phyloP scores from a whole-genome alignment of 2,113 vertebrate species.

The Ciconia maguari region DNA sequence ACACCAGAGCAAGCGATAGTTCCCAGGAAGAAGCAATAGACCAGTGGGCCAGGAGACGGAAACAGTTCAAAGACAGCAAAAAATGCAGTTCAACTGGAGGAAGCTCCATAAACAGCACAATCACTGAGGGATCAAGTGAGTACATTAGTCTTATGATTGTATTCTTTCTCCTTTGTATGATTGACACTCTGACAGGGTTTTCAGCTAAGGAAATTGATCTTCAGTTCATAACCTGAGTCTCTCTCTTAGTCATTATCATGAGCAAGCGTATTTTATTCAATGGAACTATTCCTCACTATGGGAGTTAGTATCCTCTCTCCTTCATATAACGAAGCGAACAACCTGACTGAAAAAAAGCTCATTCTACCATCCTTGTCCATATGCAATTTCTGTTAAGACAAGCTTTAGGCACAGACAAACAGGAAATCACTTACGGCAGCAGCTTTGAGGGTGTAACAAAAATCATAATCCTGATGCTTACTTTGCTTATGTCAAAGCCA shows the following conservation, averaged over 20 bases:
- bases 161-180: not conserved
- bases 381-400: not conserved
- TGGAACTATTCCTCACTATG: not conserved
- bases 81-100: conserved; percentile 82
- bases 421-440: not conserved
- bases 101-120: conserved; percentile 82
- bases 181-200: not conserved
- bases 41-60: conserved; percentile 83
- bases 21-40: conserved; percentile 77
- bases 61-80: conserved; percentile 84
- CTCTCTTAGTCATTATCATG: not conserved
- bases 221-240: not conserved
- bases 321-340: not conserved
- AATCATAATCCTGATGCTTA: not conserved
- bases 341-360: not conserved
- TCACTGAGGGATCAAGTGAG: conserved; percentile 86
- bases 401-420: not conserved
- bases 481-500: not conserved
- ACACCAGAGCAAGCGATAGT: conserved; percentile 55
- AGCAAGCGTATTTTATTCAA: not conserved
- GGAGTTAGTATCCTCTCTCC: not conserved
- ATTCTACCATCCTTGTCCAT: not conserved
- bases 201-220: not conserved
- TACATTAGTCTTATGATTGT: not conserved
- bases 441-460: not conserved